A percentile compares a stretch with the other conserved stretches of the same genome.
These are phyloP conservation scores for Actinopyga echinites DNA, from an alignment of 53 echinoderm and acorn worm genomes.

Conservation along the genomic window DNA sequence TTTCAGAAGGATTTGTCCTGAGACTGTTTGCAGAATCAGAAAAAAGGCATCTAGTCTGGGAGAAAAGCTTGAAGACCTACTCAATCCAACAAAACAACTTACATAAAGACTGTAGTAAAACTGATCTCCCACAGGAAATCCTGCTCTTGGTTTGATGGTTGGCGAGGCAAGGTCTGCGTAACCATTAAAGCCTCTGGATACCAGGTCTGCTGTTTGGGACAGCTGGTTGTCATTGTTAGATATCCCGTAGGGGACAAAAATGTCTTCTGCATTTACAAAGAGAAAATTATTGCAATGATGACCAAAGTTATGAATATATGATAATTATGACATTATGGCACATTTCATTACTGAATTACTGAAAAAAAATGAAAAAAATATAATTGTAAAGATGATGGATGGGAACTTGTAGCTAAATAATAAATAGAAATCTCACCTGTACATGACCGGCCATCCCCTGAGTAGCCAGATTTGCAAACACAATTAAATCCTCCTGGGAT, in stretches of 20 bases:
- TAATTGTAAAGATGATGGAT: too few species aligned
- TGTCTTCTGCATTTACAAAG: constrained; percentile 51
- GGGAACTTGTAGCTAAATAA: too few species aligned
- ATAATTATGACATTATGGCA: too few species aligned
- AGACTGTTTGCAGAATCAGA: background rate
- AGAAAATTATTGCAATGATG: background rate
- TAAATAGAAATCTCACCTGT: constrained; percentile 36
- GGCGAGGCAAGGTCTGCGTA: constrained; percentile 67
- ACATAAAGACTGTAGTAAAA: constrained; percentile 94
- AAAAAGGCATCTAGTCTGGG: too few species aligned
- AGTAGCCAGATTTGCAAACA: constrained; percentile 33
- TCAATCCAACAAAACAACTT: constrained; percentile 14
- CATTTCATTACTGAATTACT: too few species aligned
- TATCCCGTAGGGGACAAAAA: constrained; percentile 66
- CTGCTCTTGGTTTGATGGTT: constrained; percentile 77
- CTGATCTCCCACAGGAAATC: constrained; percentile 74
- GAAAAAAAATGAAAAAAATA: too few species aligned
- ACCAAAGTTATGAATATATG: too few species aligned
- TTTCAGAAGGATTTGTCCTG: background rate
- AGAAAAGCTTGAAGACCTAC: too few species aligned
- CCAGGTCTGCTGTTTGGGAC: constrained; percentile 47
- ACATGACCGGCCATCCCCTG: constrained; percentile 55
- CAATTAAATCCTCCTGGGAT: background rate
- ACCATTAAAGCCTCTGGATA: constrained; percentile 4
- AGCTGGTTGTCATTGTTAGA: constrained; percentile 58